These are phyloP conservation scores for Montipora sp. DNA, from an alignment of 64 coral and sea anemone species.

Conservation along the genomic window DNA sequence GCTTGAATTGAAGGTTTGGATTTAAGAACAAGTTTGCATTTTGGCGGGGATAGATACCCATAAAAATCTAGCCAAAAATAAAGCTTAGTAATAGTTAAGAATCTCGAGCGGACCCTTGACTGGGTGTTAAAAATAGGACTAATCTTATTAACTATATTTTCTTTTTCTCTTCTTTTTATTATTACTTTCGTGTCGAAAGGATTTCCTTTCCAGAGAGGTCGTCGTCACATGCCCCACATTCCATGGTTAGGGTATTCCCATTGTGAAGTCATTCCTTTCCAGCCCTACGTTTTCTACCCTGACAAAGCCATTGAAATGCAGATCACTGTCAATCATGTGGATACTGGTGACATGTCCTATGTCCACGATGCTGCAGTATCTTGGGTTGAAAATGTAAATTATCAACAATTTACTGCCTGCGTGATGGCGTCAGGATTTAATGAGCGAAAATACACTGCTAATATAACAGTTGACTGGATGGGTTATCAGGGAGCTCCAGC, in stretches of 20 bases:
- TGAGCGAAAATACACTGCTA: background rate
- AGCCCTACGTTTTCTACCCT: slow-evolving; percentile 57
- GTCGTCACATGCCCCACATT: background rate
- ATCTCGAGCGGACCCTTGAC: too few species aligned
- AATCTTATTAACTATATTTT: too few species aligned
- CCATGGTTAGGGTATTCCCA: background rate
- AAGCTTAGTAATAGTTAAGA: too few species aligned
- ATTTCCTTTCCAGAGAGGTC: slow-evolving; percentile 52
- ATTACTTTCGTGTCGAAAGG: background rate
- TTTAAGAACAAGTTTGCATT: too few species aligned
- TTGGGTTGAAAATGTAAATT: slow-evolving; percentile 73
- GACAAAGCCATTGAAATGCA: slow-evolving; percentile 71
- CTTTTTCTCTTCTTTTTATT: too few species aligned
- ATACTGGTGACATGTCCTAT: slow-evolving; percentile 14
- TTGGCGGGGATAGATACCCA: too few species aligned
- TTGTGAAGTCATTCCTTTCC: slow-evolving; percentile 43
- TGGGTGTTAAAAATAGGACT: too few species aligned
- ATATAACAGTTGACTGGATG: slow-evolving; percentile 57
- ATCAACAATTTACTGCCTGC: slow-evolving; percentile 63
- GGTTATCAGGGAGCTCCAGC: slow-evolving; percentile 49
- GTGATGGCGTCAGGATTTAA: slow-evolving; percentile 49
- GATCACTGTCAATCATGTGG: slow-evolving; percentile 58
- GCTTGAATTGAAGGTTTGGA: too few species aligned
- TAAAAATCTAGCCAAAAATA: too few species aligned
- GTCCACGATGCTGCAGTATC: slow-evolving; percentile 58